A percentile compares a stretch with the other conserved stretches of the same genome.
phyloP scores from a whole-genome alignment of 2,113 vertebrate species.

The Rhea pennata region DNA sequence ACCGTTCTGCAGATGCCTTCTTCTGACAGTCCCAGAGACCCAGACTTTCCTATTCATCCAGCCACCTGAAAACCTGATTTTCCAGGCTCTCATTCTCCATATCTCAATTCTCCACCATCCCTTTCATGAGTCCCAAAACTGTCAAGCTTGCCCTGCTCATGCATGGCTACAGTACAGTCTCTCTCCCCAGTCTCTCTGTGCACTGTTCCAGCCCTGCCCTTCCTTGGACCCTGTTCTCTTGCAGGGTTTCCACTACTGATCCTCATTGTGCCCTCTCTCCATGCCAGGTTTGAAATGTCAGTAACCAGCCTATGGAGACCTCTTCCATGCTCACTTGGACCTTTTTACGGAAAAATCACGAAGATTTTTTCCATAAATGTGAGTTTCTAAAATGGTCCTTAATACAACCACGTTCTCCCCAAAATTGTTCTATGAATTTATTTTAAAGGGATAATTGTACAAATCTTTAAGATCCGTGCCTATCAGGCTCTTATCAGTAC shows the following conservation, averaged over 20 bases:
- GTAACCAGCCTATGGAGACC: background rate
- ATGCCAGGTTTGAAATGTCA: rapidly evolving
- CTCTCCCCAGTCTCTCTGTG: background rate
- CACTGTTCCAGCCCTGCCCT: background rate
- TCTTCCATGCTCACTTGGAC: background rate
- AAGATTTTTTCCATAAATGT: background rate
- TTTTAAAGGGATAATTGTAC: background rate
- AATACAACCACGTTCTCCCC: background rate
- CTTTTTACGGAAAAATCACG: too few relatives aligned
- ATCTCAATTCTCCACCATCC: background rate
- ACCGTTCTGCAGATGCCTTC: background rate
- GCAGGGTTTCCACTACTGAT: background rate
- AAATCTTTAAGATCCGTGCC: background rate
- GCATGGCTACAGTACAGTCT: background rate
- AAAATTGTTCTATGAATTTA: background rate
- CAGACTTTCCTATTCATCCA: background rate
- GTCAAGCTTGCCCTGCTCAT: background rate
- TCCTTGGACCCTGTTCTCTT: background rate
- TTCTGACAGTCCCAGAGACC: background rate
- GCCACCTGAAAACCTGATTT: background rate
- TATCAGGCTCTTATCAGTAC: background rate
- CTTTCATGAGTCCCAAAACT: background rate
- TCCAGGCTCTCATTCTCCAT: background rate
- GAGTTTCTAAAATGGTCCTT: background rate
- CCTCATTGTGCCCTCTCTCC: background rate